A percentile compares a stretch with the other conserved stretches of the same genome.
Conservation (phyloP, 2,113 vertebrate species). For the Pseudorhombus dupliciocellatus region DNA sequence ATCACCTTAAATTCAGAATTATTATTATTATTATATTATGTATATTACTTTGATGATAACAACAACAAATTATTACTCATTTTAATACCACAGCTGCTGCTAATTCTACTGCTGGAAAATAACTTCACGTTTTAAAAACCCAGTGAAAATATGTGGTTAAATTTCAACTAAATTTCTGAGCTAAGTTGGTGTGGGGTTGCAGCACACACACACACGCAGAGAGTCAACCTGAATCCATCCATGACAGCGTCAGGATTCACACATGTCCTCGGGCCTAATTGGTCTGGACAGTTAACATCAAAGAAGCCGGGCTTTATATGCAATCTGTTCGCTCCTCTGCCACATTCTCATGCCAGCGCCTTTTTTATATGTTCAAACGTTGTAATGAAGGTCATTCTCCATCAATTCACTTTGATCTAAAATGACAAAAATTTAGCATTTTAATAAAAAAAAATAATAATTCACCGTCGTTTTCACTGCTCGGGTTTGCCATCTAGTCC, state of each 20-base stretch:
- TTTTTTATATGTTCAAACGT: slow-evolving; percentile 69
- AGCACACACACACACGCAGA: slow-evolving; percentile 15
- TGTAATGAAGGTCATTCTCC: slow-evolving; percentile 79
- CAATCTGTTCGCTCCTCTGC: slow-evolving; percentile 72
- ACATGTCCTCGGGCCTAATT: slow-evolving; percentile 74
- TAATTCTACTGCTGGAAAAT: slow-evolving; percentile 33
- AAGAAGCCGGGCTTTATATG: slow-evolving; percentile 75
- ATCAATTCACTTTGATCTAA: slow-evolving; percentile 78
- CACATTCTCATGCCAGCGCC: slow-evolving; percentile 56
- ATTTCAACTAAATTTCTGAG: slow-evolving; percentile 49
- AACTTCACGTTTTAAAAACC: slow-evolving; percentile 31
- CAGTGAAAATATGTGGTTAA: slow-evolving; percentile 51
- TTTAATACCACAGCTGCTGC: slow-evolving; percentile 3
- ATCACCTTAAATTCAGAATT: not conserved
- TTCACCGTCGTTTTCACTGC: slow-evolving; percentile 34
- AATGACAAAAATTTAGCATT: slow-evolving; percentile 70
- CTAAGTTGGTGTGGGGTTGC: slow-evolving; percentile 51
- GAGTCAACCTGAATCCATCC: slow-evolving; percentile 67
- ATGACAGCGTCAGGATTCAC: slow-evolving; percentile 68
- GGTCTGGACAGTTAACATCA: slow-evolving; percentile 81
- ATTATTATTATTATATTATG: not conserved
- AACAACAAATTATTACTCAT: not conserved
- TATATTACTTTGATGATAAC: not conserved
- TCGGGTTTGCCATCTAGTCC: slow-evolving; percentile 15
- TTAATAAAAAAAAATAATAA: slow-evolving; percentile 60